Evolutionary conservation across 2,113 vertebrate genomes (phyloP), one percentile per base, ranked within the genome.

Genomic region (Synodontis membranacea): DNA sequence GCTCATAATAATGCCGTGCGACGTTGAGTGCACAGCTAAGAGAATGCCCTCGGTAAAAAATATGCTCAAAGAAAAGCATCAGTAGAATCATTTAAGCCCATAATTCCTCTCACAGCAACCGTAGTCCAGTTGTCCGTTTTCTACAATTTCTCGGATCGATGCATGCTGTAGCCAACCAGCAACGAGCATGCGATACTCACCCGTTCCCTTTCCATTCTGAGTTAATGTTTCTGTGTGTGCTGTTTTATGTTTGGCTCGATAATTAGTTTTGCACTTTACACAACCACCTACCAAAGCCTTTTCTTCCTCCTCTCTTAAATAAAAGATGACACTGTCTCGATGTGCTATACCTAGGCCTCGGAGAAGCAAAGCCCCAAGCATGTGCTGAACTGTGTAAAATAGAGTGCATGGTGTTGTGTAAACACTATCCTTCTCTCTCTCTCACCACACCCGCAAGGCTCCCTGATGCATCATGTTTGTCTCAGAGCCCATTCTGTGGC

Each of bases 301-400:
- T 62, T 62, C 84, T 52, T 23, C 66, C 37, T 37, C 75, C n/a
- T 44, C 42, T 52, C 68, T 87, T 82, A 54, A 82, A 70, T 84
- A 83, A 84, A 52, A 84, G 84, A 84, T 70, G 44, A 84, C 80
- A 23, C 76, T 74, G 50, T 80, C 50, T 86, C 74, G 54, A 46
- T 50, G 28, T 83, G 34, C 74, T 66, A 66, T 60, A 54, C 42
- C 48, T 19, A 37, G 28, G 17, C 44, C 46, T 68, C n/a, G 75
- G 70, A 88, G 80, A 62, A 66, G 46, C 46, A 60, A 68, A 82
- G 28, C 60, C 72, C 88, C 82, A 74, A 76, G 82, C 82, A 86
- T 89, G 88, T 76, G 79, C 48, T 37, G 83, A 87, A 31, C 50
- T 62, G 76, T 81, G 75, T 50, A 87, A 87, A 83, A 88, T 82